Evolutionary conservation across 2,888 invertebrate species (phyloP), one percentile per base, ranked within the genome.

Genomic region (Himalopsyche anomala): DNA sequence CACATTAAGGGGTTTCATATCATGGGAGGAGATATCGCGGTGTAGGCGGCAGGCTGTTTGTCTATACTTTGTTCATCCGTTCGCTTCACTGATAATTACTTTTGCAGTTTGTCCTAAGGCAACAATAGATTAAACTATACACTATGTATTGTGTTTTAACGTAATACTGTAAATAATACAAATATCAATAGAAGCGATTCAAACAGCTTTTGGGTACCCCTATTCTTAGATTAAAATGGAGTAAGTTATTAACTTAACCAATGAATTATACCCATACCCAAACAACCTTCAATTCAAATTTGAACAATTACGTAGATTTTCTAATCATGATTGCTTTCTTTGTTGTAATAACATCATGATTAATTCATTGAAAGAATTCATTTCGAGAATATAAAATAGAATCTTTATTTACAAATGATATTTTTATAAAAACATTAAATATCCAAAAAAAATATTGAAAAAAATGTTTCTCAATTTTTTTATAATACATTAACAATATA

Each of bases 71-170:
- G 69, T 85, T 82, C 84, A 81, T 55, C 85, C 82, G 51, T 55
- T 74, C 62, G 85, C 83, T 83, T 84, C 74, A 54, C 55, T 85
- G 85, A 83, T 87, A 87, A 87, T 87, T 87, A 81, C 83, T 87
- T 85, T 85, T 83, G 83, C 74, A 83, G 56, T 84, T 82, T 80
- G 69, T 80, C 82, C 80, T 83, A 80, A 81, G 79, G 74, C 86
- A 84, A 86, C 69, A 84, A 84, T 84, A 84, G 74, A 74, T 74
- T 74, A 74, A 74, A 74, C 74, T 36, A 74, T 74, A 74, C 36
- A 74, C 74, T 74, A 74, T 74, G 74, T 74, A 74, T 74, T 74
- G 74, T 74, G 74, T 74, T 28, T 74, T 74, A 74, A 74, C 74
- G 74, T 74, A 74, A 74, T 74, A 74, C 74, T 15, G 74, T 74